Conservation (phyloP, 2,888 invertebrate species). For the Philhelius pedissequus region DNA sequence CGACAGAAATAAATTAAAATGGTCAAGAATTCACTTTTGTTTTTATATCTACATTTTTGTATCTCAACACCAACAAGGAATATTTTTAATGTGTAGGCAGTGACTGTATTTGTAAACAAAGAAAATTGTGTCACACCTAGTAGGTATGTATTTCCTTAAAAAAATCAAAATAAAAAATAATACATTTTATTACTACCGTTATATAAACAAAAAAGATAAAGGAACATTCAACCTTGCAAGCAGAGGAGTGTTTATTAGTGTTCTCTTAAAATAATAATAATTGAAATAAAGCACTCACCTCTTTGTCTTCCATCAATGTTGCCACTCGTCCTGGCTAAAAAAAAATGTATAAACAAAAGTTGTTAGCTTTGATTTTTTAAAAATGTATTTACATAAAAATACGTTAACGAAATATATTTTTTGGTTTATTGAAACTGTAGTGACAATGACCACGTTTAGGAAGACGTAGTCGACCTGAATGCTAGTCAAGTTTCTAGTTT, state of each 20-base stretch:
- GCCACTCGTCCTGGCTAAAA: constrained; percentile 93
- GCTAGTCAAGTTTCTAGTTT: no score
- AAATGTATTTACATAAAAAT: no score
- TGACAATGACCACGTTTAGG: no score
- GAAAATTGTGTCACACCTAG: background rate
- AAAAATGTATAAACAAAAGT: background rate
- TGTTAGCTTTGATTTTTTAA: background rate
- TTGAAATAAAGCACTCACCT: constrained; percentile 82
- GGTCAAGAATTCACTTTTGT: constrained; percentile 7
- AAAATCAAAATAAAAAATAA: background rate
- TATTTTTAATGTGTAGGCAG: background rate
- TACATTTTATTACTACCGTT: background rate
- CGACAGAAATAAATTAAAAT: constrained; percentile 2
- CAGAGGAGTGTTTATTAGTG: background rate
- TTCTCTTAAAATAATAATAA: background rate
- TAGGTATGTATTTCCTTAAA: background rate
- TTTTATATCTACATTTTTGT: background rate
- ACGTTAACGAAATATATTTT: no score
- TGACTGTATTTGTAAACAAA: no score
- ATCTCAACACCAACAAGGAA: background rate
- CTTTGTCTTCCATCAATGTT: constrained; percentile 88
- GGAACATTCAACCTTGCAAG: background rate
- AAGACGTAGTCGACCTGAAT: no score
- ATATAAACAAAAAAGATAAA: constrained; percentile 2
- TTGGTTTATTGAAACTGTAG: no score